A percentile compares a stretch with the other conserved stretches of the same genome.
phyloP scores from a whole-genome alignment of 2,113 vertebrate species.

The Ifrita kowaldi region DNA sequence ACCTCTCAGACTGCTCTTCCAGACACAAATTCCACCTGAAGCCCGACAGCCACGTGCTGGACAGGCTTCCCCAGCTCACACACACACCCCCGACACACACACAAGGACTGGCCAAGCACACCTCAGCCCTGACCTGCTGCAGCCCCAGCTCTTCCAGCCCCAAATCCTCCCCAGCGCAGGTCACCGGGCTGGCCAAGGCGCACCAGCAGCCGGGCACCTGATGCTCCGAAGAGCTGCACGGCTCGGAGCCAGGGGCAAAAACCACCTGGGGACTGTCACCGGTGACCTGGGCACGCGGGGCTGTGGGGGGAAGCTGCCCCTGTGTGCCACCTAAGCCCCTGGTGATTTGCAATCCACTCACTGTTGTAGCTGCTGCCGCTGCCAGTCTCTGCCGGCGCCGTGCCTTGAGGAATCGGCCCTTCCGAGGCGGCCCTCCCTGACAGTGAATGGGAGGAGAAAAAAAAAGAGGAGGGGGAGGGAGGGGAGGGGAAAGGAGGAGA shows the following conservation, averaged over 20 bases:
- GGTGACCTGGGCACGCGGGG: not conserved
- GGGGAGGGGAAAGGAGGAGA: slow-evolving; percentile 64
- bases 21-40: not conserved
- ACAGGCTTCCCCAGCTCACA: not conserved
- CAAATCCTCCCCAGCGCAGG: not conserved
- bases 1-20: not conserved
- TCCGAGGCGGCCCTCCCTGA: slow-evolving; percentile 71
- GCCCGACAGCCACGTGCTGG: not conserved
- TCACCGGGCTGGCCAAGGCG: not conserved
- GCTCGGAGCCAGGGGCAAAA: not conserved
- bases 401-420: slow-evolving; percentile 64
- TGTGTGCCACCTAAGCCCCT: slow-evolving; percentile 49
- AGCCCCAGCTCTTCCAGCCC: slow-evolving; percentile 28
- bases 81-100: not conserved
- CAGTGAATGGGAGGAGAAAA: slow-evolving; percentile 68
- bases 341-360: slow-evolving; percentile 67
- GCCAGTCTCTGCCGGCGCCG: slow-evolving; percentile 67
- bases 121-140: slow-evolving; percentile 50
- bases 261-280: not conserved
- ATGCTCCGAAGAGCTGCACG: fast-evolving
- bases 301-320: not conserved
- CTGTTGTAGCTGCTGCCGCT: slow-evolving; percentile 72
- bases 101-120: not conserved
- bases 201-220: fast-evolving
- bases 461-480: slow-evolving; percentile 55